These are phyloP conservation scores for Drosophila parvula DNA, from an alignment of 1,140 invertebrate species.

Conservation along the genomic window DNA sequence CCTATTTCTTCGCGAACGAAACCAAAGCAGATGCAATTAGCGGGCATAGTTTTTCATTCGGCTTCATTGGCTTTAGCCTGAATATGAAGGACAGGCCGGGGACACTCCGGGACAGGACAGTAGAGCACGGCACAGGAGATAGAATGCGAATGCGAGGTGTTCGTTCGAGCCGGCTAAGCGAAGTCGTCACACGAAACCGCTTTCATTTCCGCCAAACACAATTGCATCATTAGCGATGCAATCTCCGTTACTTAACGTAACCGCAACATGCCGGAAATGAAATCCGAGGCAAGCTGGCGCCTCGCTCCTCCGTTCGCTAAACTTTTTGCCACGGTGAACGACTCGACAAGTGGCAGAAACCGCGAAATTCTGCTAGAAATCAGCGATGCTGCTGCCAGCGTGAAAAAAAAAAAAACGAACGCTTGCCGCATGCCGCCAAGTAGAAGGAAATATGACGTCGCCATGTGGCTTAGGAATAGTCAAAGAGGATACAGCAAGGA, in stretches of 20 bases:
- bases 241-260: constrained; percentile 82
- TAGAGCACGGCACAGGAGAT: neutral
- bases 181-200: constrained; percentile 79
- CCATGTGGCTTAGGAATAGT: constrained; percentile 57
- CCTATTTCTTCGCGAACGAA: constrained; percentile 14
- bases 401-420: constrained; percentile 2
- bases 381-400: constrained; percentile 3
- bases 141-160: constrained; percentile 23
- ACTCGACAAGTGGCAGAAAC: constrained; percentile 68
- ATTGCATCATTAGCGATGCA: constrained; percentile 82
- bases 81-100: neutral
- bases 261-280: constrained; percentile 82
- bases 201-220: constrained; percentile 81
- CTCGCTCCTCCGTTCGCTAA: constrained; percentile 54
- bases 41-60: constrained; percentile 49
- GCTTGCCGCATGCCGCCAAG: constrained; percentile 1
- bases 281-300: constrained; percentile 74
- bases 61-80: constrained; percentile 52
- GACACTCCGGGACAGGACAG: neutral
- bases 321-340: constrained; percentile 68
- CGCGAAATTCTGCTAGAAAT: constrained; percentile 3
- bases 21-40: constrained; percentile 67
- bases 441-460: constrained; percentile 73
- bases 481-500: constrained; percentile 41
- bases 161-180: constrained; percentile 20